Base-by-base conservation (phyloP, 2,888 invertebrate species). In the Nephrotoma guestfalica region DNA sequence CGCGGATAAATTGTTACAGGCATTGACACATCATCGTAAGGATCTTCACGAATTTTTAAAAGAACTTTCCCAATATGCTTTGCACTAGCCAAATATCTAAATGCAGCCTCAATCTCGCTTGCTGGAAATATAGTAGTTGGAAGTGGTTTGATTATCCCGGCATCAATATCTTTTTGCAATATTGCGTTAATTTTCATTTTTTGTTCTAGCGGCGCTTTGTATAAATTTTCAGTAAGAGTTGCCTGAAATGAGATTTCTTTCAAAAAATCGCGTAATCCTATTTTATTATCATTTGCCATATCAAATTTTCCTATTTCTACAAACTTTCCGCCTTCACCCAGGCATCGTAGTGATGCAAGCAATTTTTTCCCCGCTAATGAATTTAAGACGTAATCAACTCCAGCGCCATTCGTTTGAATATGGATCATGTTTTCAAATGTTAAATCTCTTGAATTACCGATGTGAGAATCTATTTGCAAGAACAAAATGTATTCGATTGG, bases 301-400 rank as follows among this genome's bases (percentile, higher is more conserved):
- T 97, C 97, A 89, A 94, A 96, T 91, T 97, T 97, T 84, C 97
- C 97, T 87, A 97, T 97, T 92, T 97, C 97, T 86, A 97, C 90
- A 91, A 97, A 97, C 87, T 94, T 92, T 9, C 97, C 95, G 0
- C 93, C 92, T 1, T 88, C 88, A 0, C 93, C 93, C 9, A 95
- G 90, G 88, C 95, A 95, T 4, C 94, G 91, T 0, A 94, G 90
- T 0, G 95, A 94, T 0, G 95, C 96, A 89, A 94, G 93, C 0
- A 98, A 93, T 91, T 98, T 98, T 84, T 99, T 98, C 89, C 97
- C 98, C 0, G 98, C 94, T 83, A 99, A 92, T 0, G 98, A 98
- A 91, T 99, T 99, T 9, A 97, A 92, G 13, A 99, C 96, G 86
- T 98, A 92, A 90, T 99, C 97, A 0, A 99, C 98, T 51, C 98